These are phyloP conservation scores for Donacobius atricapilla DNA, from an alignment of 2,113 vertebrate species.

Conservation along the genomic window DNA sequence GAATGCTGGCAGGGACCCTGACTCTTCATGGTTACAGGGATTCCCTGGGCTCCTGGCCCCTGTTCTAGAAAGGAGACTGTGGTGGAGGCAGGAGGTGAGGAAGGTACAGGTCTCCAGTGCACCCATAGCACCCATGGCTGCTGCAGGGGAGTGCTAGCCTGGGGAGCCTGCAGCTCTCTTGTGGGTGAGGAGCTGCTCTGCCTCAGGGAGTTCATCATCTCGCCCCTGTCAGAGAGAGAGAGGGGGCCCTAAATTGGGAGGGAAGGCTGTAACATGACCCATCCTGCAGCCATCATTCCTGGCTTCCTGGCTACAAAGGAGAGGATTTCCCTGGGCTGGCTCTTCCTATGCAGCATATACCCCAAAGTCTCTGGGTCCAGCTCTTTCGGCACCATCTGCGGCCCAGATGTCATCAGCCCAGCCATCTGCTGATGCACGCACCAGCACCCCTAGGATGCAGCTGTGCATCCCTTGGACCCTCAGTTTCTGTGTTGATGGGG, in stretches of 20 bases:
- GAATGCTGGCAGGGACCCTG: neutral
- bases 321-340: neutral
- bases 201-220: accelerated
- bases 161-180: accelerated
- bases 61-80: neutral
- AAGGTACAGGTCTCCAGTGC: accelerated
- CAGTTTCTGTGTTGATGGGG: neutral
- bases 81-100: neutral
- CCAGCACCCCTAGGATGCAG: neutral
- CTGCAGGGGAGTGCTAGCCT: neutral
- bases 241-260: neutral
- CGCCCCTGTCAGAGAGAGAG: neutral
- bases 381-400: neutral
- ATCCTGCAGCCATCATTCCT: neutral
- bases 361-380: neutral
- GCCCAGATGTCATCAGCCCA: too few species aligned
- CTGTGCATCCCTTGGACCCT: neutral
- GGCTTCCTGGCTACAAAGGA: neutral
- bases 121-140: neutral
- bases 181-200: neutral
- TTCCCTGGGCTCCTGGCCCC: neutral
- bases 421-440: too few species aligned
- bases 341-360: neutral
- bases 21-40: accelerated
- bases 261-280: neutral